Evolutionary conservation across 2,113 vertebrate genomes (phyloP).

Genomic region (Pteropus alecto): DNA sequence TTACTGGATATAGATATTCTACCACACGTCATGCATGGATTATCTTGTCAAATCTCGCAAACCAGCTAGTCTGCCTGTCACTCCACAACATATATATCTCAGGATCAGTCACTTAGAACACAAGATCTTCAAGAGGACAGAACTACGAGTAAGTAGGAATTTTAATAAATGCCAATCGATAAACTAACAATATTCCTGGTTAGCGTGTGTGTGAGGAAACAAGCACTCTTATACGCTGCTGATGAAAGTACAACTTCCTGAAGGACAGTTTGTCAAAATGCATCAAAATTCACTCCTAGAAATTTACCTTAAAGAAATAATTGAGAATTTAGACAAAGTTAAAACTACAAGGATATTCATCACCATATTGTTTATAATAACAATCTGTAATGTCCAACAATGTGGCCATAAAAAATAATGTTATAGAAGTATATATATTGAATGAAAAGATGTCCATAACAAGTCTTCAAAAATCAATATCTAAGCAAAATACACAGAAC

Average conservation of each 20-base stretch:
- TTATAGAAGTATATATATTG: background rate
- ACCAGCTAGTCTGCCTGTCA: background rate
- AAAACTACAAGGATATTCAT: background rate
- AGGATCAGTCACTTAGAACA: conserved; percentile 11
- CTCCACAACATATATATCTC: background rate
- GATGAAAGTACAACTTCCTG: background rate
- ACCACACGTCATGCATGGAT: background rate
- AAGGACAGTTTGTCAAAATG: background rate
- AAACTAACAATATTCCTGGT: background rate
- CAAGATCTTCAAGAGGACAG: background rate
- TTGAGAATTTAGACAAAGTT: conserved; percentile 5
- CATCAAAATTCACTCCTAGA: background rate
- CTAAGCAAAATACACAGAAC: background rate
- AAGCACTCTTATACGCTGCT: background rate
- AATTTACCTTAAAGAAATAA: conserved; percentile 27
- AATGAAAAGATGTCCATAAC: background rate
- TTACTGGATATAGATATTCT: background rate
- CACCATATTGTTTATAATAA: background rate
- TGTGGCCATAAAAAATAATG: background rate
- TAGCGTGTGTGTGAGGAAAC: background rate
- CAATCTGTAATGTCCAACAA: background rate
- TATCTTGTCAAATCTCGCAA: background rate
- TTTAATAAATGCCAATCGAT: background rate
- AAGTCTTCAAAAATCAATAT: conserved; percentile 24
- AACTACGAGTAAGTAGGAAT: background rate